These are phyloP conservation scores for Larimichthys polyactis DNA, from an alignment of 2,113 vertebrate genomes.

Conservation along the genomic window DNA sequence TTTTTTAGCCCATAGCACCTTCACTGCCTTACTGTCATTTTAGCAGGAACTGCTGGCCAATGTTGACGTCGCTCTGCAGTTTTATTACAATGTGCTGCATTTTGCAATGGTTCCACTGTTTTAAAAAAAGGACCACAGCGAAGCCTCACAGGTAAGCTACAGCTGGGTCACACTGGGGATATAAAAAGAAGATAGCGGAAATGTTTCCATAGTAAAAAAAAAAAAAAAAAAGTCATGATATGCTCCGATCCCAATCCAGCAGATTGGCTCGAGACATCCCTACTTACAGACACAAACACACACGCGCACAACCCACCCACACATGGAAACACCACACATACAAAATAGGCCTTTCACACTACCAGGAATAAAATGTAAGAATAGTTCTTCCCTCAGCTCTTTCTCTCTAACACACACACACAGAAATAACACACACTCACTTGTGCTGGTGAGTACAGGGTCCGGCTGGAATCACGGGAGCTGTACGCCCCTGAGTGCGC, in stretches of 20 bases:
- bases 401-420: slow-evolving; percentile 1
- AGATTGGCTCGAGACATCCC: neutral
- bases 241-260: too few relatives aligned
- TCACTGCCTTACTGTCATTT: neutral
- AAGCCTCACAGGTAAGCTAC: neutral
- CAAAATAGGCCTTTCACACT: slow-evolving; percentile 30
- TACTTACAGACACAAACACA: slow-evolving; percentile 14
- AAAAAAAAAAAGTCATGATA: neutral
- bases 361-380: slow-evolving; percentile 3
- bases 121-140: neutral
- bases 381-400: neutral
- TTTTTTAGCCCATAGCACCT: neutral
- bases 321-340: slow-evolving; percentile 16
- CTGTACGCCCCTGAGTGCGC: slow-evolving; percentile 61
- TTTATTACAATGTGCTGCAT: neutral
- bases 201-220: neutral
- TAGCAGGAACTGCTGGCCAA: neutral
- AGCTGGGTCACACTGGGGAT: neutral
- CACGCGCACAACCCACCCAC: neutral
- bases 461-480: slow-evolving; percentile 71
- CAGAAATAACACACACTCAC: slow-evolving; percentile 76
- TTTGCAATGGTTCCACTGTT: neutral
- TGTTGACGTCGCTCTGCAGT: neutral
- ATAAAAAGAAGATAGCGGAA: neutral
- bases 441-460: slow-evolving; percentile 93